phyloP scores from a whole-genome alignment of 2,797 vertebrate genomes.

The Ambastaia sidthimunki region DNA sequence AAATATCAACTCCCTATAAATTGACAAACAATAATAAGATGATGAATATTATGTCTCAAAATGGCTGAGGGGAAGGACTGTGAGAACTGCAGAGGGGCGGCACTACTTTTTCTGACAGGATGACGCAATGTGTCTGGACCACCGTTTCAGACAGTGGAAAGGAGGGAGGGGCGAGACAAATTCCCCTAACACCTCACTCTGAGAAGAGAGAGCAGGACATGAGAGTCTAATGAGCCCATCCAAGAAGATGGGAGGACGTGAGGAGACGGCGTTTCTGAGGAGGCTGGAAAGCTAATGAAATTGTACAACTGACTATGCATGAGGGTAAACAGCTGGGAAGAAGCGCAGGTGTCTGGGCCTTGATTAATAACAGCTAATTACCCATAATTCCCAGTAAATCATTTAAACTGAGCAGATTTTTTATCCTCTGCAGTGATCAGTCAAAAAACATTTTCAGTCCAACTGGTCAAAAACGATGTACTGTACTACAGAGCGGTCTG shows the following conservation, averaged over 20 bases:
- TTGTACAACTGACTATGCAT: not conserved
- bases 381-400: conserved; percentile 28
- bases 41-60: conserved; percentile 19
- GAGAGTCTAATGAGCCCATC: conserved; percentile 9
- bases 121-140: conserved; percentile 23
- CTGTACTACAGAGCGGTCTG: no score
- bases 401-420: conserved; percentile 31
- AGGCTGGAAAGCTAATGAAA: not conserved
- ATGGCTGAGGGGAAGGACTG: conserved; percentile 18
- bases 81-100: conserved; percentile 10
- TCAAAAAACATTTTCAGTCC: conserved; percentile 25
- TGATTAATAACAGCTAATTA: conserved; percentile 42
- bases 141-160: conserved; percentile 8
- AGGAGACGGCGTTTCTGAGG: conserved; percentile 10
- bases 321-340: conserved; percentile 2
- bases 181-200: not conserved
- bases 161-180: conserved; percentile 28
- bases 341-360: conserved; percentile 28
- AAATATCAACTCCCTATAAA: conserved; percentile 23
- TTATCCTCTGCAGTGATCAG: conserved; percentile 16
- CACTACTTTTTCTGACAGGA: conserved; percentile 1
- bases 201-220: not conserved
- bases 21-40: not conserved
- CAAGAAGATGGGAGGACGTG: not conserved
- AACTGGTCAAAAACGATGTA: no score